Evolutionary conservation across 1,140 invertebrate species (phyloP).

Genomic region (Agraylea sexmaculata): DNA sequence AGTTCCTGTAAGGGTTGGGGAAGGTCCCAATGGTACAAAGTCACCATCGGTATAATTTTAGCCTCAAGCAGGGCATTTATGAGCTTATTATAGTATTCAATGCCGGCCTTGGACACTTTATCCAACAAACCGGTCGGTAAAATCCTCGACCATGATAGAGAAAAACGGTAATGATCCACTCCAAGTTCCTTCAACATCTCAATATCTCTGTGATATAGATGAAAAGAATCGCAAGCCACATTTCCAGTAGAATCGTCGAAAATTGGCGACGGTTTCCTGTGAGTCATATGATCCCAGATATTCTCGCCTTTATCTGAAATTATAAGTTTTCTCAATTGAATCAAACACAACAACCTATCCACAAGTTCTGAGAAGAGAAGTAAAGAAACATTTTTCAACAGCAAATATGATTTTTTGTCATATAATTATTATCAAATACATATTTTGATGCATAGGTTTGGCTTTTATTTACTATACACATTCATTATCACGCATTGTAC

Average conservation of each 20-base stretch:
- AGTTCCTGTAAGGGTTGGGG: constrained; percentile 45
- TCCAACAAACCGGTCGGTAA: constrained; percentile 31
- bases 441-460: too few relatives aligned
- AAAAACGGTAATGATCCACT: constrained; percentile 36
- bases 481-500: too few relatives aligned
- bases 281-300: constrained; percentile 27
- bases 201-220: constrained; percentile 39
- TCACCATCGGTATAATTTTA: constrained; percentile 43
- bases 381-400: too few relatives aligned
- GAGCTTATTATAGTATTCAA: constrained; percentile 43
- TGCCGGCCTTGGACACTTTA: constrained; percentile 16
- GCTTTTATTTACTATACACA: too few relatives aligned
- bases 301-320: constrained; percentile 27
- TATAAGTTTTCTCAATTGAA: too few relatives aligned
- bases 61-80: constrained; percentile 40
- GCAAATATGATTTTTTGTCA: too few relatives aligned
- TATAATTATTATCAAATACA: too few relatives aligned
- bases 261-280: constrained; percentile 24
- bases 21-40: constrained; percentile 55
- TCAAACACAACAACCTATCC: too few relatives aligned
- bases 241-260: constrained; percentile 28
- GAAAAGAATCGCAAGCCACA: constrained; percentile 33
- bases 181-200: constrained; percentile 33
- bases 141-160: constrained; percentile 40
- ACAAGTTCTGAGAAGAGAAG: too few relatives aligned